These are phyloP conservation scores for Malaclemys terrapin DNA, from an alignment of 2,113 vertebrate genomes.

Conservation along the genomic window DNA sequence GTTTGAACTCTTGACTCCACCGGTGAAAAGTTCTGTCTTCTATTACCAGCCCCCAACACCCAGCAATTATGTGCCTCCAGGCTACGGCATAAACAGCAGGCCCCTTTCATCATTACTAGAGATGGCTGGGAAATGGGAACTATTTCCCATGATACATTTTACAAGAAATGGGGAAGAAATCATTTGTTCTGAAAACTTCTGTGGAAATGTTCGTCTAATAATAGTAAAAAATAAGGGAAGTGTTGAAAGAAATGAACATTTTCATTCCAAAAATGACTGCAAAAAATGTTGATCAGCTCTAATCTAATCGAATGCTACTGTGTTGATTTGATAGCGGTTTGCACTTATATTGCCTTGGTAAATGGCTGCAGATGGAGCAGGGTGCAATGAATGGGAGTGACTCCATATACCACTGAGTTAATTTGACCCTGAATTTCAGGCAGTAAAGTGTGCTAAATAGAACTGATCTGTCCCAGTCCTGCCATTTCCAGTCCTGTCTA, in stretches of 20 bases:
- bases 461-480: background rate
- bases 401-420: background rate
- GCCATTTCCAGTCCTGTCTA: background rate
- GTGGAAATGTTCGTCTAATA: too few relatives aligned
- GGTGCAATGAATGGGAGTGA: background rate
- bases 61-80: background rate
- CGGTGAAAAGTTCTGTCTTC: too few relatives aligned
- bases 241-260: too few relatives aligned
- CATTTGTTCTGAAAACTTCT: too few relatives aligned
- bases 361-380: background rate
- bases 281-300: background rate
- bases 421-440: background rate
- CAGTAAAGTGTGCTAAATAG: background rate
- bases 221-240: too few relatives aligned
- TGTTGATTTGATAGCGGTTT: background rate
- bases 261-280: too few relatives aligned
- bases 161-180: too few relatives aligned
- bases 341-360: background rate
- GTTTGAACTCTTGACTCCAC: too few relatives aligned
- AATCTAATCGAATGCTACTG: background rate
- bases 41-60: too few relatives aligned
- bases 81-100: background rate
- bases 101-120: too few relatives aligned
- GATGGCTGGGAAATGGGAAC: too few relatives aligned
- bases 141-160: too few relatives aligned